Conservation (phyloP, 92 coral and sea anemone species). For the Paragorgia papillata region DNA sequence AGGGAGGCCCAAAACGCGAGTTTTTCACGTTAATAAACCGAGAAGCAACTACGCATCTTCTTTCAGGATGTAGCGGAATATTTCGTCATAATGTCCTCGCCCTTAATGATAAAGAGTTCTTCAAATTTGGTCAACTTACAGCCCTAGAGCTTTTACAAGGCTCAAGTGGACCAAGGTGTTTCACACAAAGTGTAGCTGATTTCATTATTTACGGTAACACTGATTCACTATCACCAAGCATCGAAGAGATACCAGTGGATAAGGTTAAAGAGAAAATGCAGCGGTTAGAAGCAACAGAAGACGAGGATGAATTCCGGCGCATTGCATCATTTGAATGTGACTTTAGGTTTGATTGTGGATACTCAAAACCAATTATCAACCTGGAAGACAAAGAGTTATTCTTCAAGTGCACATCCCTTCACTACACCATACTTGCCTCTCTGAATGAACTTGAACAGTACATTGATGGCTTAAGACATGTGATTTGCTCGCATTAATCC, state of each 20-base stretch:
- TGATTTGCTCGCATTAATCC: conserved; percentile 48
- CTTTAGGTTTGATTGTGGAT: too few relatives aligned
- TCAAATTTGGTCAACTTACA: too few relatives aligned
- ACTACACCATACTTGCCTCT: conserved; percentile 54
- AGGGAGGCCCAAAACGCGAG: conserved; percentile 49
- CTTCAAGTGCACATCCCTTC: conserved; percentile 46
- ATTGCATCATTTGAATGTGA: too few relatives aligned
- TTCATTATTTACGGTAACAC: conserved; percentile 52
- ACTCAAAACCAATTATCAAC: too few relatives aligned
- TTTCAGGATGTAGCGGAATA: neutral
- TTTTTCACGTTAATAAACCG: conserved; percentile 48
- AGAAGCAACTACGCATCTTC: conserved; percentile 6
- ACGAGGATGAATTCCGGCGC: too few relatives aligned
- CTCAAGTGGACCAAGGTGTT: conserved; percentile 65
- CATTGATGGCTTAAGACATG: conserved; percentile 56
- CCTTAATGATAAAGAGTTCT: conserved; percentile 41
- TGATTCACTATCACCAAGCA: conserved; percentile 13
- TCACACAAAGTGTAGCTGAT: too few relatives aligned
- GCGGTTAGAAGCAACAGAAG: too few relatives aligned
- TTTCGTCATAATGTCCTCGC: neutral
- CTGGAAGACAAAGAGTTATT: conserved; percentile 43
- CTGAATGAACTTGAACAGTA: conserved; percentile 59
- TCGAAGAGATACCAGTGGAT: too few relatives aligned
- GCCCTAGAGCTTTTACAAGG: conserved; percentile 65
- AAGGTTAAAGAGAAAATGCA: too few relatives aligned